Conservation (phyloP, 2,888 invertebrate species). For the Acleris holmiana region DNA sequence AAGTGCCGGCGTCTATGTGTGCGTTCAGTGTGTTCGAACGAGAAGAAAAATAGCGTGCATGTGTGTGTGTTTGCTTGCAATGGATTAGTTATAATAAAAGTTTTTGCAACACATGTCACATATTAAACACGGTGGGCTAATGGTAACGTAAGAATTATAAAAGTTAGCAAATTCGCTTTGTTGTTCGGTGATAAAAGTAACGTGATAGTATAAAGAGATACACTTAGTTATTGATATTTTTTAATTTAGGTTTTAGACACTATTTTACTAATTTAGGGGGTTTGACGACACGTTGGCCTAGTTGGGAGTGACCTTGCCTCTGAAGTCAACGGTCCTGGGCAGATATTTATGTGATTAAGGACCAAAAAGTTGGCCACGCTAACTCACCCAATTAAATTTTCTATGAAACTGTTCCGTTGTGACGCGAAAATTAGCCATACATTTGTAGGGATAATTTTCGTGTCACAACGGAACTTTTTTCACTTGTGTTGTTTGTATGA, state of each 20-base stretch:
- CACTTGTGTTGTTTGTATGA: too few species aligned
- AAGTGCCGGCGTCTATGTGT: constrained; percentile 71
- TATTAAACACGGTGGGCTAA: constrained; percentile 83
- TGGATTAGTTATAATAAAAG: constrained; percentile 85
- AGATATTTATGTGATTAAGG: too few species aligned
- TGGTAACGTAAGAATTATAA: constrained; percentile 76
- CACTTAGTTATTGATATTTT: neutral
- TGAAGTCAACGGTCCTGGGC: too few species aligned
- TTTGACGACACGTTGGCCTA: too few species aligned
- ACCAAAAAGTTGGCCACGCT: too few species aligned
- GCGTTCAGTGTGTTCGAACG: constrained; percentile 55
- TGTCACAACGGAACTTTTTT: too few species aligned
- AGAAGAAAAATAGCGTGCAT: constrained; percentile 49
- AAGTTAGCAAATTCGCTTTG: constrained; percentile 78
- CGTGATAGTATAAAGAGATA: constrained; percentile 24
- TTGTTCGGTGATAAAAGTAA: constrained; percentile 47
- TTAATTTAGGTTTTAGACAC: neutral
- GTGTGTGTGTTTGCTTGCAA: constrained; percentile 68
- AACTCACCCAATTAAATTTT: too few species aligned
- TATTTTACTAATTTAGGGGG: too few species aligned
- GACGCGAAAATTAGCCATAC: too few species aligned
- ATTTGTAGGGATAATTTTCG: too few species aligned
- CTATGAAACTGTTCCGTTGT: too few species aligned
- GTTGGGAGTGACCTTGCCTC: too few species aligned
- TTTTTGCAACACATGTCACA: constrained; percentile 84